These are phyloP conservation scores for Laticauda laticaudata DNA, from an alignment of 2,113 vertebrate species.

Conservation along the genomic window DNA sequence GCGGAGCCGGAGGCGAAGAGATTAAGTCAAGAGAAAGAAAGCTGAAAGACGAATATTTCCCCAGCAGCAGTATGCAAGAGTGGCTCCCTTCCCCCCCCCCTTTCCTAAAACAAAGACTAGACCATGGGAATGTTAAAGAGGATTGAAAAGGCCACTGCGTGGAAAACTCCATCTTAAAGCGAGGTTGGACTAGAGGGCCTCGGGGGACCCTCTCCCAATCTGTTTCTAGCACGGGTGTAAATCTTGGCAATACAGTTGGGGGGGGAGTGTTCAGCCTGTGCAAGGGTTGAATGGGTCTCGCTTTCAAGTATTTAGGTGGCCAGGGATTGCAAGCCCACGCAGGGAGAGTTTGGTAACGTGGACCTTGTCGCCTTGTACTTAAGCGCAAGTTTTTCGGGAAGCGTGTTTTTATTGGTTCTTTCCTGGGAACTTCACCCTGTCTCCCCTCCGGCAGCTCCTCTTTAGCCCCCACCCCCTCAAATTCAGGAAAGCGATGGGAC, in stretches of 20 bases:
- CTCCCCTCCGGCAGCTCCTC: no score
- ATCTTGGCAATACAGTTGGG: neutral
- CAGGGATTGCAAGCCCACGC: neutral
- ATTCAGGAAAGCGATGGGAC: conserved; percentile 16
- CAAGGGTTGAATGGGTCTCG: neutral
- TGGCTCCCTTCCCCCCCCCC: no score
- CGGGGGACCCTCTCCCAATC: neutral
- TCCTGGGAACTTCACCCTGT: neutral
- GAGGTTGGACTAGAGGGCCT: neutral
- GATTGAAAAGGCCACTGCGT: no score
- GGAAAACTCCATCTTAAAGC: no score
- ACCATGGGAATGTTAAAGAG: neutral
- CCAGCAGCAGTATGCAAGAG: neutral
- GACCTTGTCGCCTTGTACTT: neutral
- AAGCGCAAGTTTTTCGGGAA: neutral
- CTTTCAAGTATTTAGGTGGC: neutral
- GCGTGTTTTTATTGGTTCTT: neutral
- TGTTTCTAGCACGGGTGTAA: neutral
- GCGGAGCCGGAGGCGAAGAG: neutral
- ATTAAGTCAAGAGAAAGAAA: neutral
- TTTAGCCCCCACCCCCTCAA: neutral
- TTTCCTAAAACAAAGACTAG: no score
- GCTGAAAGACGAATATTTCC: neutral
- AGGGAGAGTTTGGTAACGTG: neutral
- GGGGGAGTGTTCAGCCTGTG: neutral